Base-by-base conservation (phyloP, 2,797 vertebrate genomes). In the Cryptoblepharus egeriae region DNA sequence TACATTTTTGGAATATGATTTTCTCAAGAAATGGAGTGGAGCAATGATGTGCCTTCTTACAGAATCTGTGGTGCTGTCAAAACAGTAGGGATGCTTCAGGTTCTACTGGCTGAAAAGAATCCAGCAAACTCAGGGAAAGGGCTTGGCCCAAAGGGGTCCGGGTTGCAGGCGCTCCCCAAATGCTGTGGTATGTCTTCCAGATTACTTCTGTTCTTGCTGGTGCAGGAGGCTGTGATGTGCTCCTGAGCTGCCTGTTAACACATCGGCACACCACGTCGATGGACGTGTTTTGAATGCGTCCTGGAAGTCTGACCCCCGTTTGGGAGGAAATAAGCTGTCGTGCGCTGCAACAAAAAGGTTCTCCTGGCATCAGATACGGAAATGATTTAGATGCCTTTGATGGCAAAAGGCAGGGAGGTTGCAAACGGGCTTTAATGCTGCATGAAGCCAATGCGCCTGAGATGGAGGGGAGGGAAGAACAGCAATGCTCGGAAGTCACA, bases 321-420 rank as follows among this genome's bases (percentile, higher is more conserved):
- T 55, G 30, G 32, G 30, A 32, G 10, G 67, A 57, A 75, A 70
- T 69, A 68, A 52, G 57, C 39, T 57, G 42, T 5, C n/a, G 3
- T 42, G 65, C 22, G 28, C 2, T 42, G 49, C 12, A 52, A 16
- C 39, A 12, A 28, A 13, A 30, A 67, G 28, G 37, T 4, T 18
- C n/a, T 7, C 35, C 69, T 28, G 64, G 65, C 61, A 35, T 79
- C n/a, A 28, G 61, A 30, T 28, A 15, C 42, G 32, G 78, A 64
- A 64, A 49, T 26, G 72, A 64, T 71, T 76, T 70, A 61, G 72
- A 70, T 70, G 16, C 37, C n/a, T 76, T 63, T n/a, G 39, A 28
- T 42, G 28, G 28, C 15, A 18, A 45, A 64, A 63, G 42, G 58
- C 57, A 13, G 39, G 20, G 26, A 61, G 32, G 2, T 3, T 61